Evolutionary conservation across 2,888 invertebrate species (phyloP).

Genomic region (Chelonus formosanus): DNA sequence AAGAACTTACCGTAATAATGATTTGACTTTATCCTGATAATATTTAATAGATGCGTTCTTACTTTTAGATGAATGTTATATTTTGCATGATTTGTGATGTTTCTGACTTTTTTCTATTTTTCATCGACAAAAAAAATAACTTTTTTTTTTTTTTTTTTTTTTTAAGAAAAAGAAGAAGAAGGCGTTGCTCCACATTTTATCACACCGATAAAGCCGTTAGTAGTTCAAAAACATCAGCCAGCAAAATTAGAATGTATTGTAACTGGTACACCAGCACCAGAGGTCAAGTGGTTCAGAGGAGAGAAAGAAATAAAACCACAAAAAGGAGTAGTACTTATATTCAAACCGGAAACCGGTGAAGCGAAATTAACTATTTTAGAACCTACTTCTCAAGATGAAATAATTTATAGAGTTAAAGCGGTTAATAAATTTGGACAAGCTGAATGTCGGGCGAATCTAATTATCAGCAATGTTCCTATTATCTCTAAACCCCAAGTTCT

Average conservation of each 20-base stretch:
- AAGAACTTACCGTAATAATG: too few relatives aligned
- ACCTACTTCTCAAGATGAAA: conserved; percentile 74
- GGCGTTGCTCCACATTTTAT: conserved; percentile 75
- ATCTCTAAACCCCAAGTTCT: conserved; percentile 68
- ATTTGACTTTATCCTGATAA: too few relatives aligned
- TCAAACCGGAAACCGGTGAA: conserved; percentile 72
- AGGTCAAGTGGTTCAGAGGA: conserved; percentile 76
- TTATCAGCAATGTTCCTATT: conserved; percentile 68
- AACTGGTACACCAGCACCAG: conserved; percentile 75
- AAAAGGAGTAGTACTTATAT: conserved; percentile 69
- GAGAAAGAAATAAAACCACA: conserved; percentile 72
- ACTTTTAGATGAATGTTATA: too few relatives aligned
- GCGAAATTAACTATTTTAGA: conserved; percentile 73
- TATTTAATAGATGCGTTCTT: too few relatives aligned
- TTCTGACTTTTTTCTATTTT: not conserved
- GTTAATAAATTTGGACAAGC: conserved; percentile 78
- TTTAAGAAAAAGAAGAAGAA: conserved; percentile 74
- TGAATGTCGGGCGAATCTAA: conserved; percentile 77
- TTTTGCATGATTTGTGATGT: not conserved
- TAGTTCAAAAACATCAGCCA: conserved; percentile 71
- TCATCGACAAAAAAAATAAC: not conserved
- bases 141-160: conserved; percentile 12
- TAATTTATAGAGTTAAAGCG: conserved; percentile 76
- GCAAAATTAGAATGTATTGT: conserved; percentile 76
- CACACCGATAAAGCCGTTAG: conserved; percentile 73